Base-by-base conservation (phyloP, 2,888 invertebrate genomes). In the Girardia tigrina region DNA sequence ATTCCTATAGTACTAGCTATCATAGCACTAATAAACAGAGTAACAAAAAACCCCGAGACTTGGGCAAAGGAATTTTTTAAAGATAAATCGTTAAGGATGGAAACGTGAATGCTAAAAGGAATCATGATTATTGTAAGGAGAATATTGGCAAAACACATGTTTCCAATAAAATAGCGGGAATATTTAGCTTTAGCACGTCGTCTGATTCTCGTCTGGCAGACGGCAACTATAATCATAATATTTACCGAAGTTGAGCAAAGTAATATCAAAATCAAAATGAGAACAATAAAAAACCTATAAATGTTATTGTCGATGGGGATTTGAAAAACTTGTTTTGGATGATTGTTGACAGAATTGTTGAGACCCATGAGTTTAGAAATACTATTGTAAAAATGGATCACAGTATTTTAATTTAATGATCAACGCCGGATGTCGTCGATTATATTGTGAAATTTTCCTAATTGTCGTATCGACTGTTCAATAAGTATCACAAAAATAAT, bases 291-390 rank as follows among this genome's bases (percentile, higher is more conserved):
- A 56, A 56, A n/a, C 56, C 56, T 56, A n/a, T 56, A 56, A 56
- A 56, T n/a, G 23, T 56, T 56, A 56, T 56, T 56, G 23, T 56
- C 56, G 23, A 56, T 56, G 56, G 56, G 56, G 56, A 56, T 56
- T 56, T 56, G 56, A 56, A 56, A 56, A 56, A 56, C n/a, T 20
- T 56, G 56, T 12, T 16, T 8, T 12, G 36, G 36, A n/a, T n/a
- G n/a, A n/a, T n/a, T n/a, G n/a, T n/a, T n/a, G n/a, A n/a, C n/a
- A n/a, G n/a, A n/a, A n/a, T n/a, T n/a, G n/a, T n/a, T n/a, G n/a
- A n/a, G n/a, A n/a, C n/a, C n/a, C n/a, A n/a, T n/a, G n/a, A n/a
- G n/a, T n/a, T n/a, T n/a, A n/a, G n/a, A n/a, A n/a, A n/a, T n/a
- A n/a, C n/a, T n/a, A n/a, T n/a, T n/a, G n/a, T n/a, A n/a, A n/a